Evolutionary conservation across 2,113 vertebrate genomes (phyloP).

Genomic region (Anser cygnoides): DNA sequence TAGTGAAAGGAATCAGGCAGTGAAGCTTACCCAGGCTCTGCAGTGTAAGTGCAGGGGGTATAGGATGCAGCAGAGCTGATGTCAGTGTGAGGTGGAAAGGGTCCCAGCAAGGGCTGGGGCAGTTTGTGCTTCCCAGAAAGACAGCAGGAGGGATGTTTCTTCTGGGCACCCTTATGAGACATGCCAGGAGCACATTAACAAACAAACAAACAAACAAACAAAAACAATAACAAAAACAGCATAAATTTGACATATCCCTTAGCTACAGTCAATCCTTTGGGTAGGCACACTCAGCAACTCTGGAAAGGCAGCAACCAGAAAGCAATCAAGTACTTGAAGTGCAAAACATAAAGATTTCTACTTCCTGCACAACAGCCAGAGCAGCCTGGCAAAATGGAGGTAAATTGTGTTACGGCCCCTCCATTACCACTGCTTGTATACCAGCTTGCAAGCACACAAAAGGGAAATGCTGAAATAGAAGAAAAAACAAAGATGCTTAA

Average conservation of each 20-base stretch:
- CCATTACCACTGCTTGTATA: not conserved
- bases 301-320: not conserved
- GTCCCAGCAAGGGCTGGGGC: not conserved
- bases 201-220: not conserved
- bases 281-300: not conserved
- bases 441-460: conserved; percentile 45
- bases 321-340: not conserved
- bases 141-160: not conserved
- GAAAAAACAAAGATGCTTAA: not conserved
- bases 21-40: not conserved
- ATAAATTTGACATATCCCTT: not conserved
- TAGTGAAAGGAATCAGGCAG: not conserved
- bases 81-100: not conserved
- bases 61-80: not conserved
- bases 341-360: not conserved
- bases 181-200: not conserved
- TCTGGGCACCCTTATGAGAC: not conserved
- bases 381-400: not conserved
- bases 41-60: not conserved
- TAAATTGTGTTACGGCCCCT: not conserved
- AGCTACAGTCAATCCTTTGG: not conserved
- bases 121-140: not conserved
- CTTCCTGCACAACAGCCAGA: not conserved
- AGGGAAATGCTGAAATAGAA: not conserved
- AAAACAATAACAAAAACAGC: no score